Evolutionary conservation across 2,797 vertebrate species (phyloP), one percentile per base, ranked within the genome.

Genomic region (Onychomys arenicola): DNA sequence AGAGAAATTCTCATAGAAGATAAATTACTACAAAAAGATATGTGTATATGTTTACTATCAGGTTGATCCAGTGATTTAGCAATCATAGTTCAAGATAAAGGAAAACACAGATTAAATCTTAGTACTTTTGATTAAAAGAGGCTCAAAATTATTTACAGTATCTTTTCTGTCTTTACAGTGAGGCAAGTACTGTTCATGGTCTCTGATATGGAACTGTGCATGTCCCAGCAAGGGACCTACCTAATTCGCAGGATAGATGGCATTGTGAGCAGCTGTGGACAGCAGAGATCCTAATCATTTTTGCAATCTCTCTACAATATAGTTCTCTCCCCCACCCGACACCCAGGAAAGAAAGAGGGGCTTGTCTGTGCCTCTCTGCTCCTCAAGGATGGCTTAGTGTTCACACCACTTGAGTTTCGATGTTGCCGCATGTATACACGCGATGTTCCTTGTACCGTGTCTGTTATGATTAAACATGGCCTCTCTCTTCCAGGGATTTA

Each of bases 61-160:
- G 13, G 67, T 94, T 96, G 95, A 87, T 14, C 75, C 27, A n/a
- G 77, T 82, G 49, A 95, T 67, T 96, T 61, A 95, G 52, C 90
- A 96, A 89, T 86, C 34, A 76, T 27, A 73, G 65, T 32, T 76
- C 46, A 69, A 78, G 34, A 93, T 84, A 90, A 96, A 91, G 65
- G 37, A 88, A 25, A 19, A 85, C 29, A 67, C 78, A 92, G n/a
- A 90, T 76, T 75, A 88, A 88, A 37, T 7, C 10, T 25, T 89
- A 91, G 32, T 82, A 75, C 37, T 73, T 96, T 93, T 25, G 17
- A 61, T 89, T 90, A 61, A 83, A 78, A 95, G 49, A 80, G 10
- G 29, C 57, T 84, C 32, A 46, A 19, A 84, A 17, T 91, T 80
- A 83, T 61, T 81, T 90, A 25, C 37, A 86, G 21, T 32, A 77